Evolutionary conservation across 2,888 invertebrate species (phyloP), one percentile per base, ranked within the genome.

Genomic region (Saturnia pavonia): DNA sequence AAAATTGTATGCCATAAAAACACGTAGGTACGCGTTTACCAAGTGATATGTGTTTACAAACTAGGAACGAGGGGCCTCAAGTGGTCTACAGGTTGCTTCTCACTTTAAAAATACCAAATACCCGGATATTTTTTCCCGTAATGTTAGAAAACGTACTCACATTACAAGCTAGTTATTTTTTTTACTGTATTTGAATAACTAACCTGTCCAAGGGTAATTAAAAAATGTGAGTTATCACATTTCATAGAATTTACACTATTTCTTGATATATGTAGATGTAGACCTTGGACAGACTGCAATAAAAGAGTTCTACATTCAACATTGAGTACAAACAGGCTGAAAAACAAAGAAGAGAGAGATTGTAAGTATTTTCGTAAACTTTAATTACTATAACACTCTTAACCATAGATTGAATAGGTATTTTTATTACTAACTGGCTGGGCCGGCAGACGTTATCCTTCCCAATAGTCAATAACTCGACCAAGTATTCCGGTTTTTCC

Each of bases 21-120:
- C 76, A 73, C 75, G 74, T 71, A 73, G 63, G 63, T 76, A 70
- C 71, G 76, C 76, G 71, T 71, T 76, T 75, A 79, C 75, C 72
- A 74, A 73, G 75, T 80, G 77, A 79, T 80, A 79, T 79, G 82
- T 75, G 76, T 76, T 77, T 75, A 73, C 74, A 78, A 82, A 78
- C 77, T 80, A 74, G 74, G 74, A 76, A 74, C 72, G 73, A 81
- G 82, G 77, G 82, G 75, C 75, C 77, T 83, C 77, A 79, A 85
- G 82, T 80, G 78, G 81, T 76, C 78, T 77, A 74, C 73, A 74
- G 77, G 76, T 40, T 65, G 27, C 14, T 27, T 27, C 27, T 27
- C 57, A 60, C 25, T 60, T 60, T 60, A 27, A 60, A 60, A 60
- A 60, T 60, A 60, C 7, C 27, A 60, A 27, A 60, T 27, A 27